These are phyloP conservation scores for Meleagris gallopavo DNA, from an alignment of 2,113 vertebrate genomes.

Conservation along the genomic window DNA sequence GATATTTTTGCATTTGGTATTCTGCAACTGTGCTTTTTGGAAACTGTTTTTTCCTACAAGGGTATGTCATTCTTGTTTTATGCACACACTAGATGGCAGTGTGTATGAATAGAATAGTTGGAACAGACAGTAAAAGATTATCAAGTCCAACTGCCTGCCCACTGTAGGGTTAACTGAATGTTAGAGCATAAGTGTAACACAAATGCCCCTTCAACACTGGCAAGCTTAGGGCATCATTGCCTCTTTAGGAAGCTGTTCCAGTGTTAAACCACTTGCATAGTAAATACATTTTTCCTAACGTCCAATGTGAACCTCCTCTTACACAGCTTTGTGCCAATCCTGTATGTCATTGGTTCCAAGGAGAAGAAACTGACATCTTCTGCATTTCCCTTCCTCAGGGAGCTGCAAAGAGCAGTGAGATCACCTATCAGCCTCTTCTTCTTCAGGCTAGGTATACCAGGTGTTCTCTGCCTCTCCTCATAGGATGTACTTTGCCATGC, in stretches of 20 bases:
- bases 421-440: neutral
- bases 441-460: neutral
- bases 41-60: neutral
- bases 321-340: neutral
- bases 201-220: neutral
- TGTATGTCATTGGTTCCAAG: too few species aligned
- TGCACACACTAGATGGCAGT: conserved; percentile 73
- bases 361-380: neutral
- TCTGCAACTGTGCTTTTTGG: neutral
- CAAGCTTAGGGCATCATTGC: neutral
- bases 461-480: neutral
- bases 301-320: neutral
- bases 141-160: neutral
- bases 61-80: neutral
- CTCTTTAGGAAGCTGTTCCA: neutral
- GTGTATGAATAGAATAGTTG: neutral
- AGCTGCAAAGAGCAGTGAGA: neutral
- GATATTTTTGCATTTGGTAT: neutral
- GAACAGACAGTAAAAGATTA: neutral
- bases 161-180: neutral
- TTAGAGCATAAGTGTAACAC: neutral
- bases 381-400: neutral
- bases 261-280: neutral
- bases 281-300: neutral
- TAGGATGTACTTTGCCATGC: neutral